These are phyloP conservation scores for Cephus pygmeus DNA, from an alignment of 2,888 invertebrate species.

Conservation along the genomic window DNA sequence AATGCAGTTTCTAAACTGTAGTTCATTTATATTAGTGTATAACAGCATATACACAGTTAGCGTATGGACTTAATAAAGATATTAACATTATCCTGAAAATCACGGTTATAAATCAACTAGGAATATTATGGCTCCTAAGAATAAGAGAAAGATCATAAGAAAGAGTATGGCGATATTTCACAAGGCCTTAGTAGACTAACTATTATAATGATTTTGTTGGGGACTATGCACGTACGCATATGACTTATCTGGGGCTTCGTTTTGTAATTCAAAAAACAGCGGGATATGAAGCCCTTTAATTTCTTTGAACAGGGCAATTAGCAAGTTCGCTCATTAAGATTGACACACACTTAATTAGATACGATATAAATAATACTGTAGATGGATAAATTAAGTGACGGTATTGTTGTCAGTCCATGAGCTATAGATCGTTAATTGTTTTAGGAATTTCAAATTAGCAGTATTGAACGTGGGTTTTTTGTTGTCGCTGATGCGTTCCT, in stretches of 20 bases:
- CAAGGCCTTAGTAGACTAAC: not conserved
- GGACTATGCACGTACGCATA: not conserved
- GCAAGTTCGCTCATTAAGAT: not conserved
- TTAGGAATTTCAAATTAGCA: not conserved
- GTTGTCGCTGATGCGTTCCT: not conserved
- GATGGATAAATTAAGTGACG: not conserved
- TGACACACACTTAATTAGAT: not conserved
- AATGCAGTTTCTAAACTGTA: not conserved
- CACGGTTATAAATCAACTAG: not conserved
- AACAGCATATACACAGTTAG: not conserved
- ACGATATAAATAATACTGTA: not conserved
- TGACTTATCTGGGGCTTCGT: not conserved
- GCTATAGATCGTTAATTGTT: not conserved
- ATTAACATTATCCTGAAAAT: not conserved
- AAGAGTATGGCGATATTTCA: not conserved
- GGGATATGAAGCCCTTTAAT: not conserved
- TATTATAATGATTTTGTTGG: not conserved
- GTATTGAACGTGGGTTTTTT: not conserved
- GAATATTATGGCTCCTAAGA: not conserved
- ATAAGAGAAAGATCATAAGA: not conserved
- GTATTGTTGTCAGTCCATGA: not conserved
- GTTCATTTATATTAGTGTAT: not conserved
- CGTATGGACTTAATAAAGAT: not conserved
- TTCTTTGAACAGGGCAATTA: not conserved
- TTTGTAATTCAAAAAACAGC: not conserved